Evolutionary conservation across 2,888 invertebrate species (phyloP).

Genomic region (Punctoribates punctum): DNA sequence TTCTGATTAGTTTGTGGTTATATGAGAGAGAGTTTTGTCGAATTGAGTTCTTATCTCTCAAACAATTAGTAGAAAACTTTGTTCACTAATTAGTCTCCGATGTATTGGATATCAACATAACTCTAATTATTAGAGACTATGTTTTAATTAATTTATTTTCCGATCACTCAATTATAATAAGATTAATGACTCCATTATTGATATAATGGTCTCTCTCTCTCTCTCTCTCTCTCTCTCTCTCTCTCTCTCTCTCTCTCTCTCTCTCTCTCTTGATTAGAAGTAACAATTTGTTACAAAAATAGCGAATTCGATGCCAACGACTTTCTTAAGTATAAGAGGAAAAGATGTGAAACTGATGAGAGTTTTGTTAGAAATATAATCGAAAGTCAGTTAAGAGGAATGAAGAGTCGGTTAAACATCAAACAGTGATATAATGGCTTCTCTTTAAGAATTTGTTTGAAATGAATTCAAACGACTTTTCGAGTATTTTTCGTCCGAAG

Average conservation of each 20-base stretch:
- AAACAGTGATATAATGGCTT: background rate
- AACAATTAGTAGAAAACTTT: too few relatives aligned
- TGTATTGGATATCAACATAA: too few relatives aligned
- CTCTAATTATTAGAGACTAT: too few relatives aligned
- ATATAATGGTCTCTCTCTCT: background rate
- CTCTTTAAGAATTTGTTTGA: background rate
- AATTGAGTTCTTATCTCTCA: too few relatives aligned
- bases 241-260: background rate
- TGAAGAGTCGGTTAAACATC: too few relatives aligned
- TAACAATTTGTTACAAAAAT: constrained; percentile 16
- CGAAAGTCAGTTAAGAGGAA: too few relatives aligned
- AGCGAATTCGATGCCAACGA: background rate
- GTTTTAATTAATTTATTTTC: background rate
- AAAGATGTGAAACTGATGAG: too few relatives aligned
- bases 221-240: background rate
- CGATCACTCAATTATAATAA: background rate
- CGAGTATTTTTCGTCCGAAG: constrained; percentile 1
- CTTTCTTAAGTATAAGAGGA: background rate
- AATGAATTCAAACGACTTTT: background rate
- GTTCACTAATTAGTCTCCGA: too few relatives aligned
- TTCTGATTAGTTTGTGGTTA: too few relatives aligned
- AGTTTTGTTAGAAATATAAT: too few relatives aligned
- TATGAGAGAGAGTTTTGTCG: too few relatives aligned
- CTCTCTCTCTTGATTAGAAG: background rate
- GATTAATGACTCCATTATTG: background rate